phyloP scores from a whole-genome alignment of 2,797 vertebrate species.

The Hapalemur alaotrensis region DNA sequence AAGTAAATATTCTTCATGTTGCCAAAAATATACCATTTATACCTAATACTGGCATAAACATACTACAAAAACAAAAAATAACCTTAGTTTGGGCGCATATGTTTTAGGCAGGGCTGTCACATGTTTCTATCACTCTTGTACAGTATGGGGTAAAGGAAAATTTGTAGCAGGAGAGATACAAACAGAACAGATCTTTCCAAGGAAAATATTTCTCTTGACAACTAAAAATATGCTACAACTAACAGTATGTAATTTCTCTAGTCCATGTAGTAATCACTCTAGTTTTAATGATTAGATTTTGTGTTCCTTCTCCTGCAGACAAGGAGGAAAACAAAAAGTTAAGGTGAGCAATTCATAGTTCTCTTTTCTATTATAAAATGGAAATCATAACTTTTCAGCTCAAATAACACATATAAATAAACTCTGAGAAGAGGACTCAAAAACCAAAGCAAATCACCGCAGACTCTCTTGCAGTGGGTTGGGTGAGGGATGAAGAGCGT shows the following conservation, averaged over 20 bases:
- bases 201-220: background rate
- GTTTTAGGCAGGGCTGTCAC: background rate
- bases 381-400: background rate
- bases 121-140: background rate
- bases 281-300: background rate
- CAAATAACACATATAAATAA: background rate
- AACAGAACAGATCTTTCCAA: background rate
- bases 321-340: background rate
- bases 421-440: background rate
- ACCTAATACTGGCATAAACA: background rate
- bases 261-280: background rate
- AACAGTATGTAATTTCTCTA: background rate
- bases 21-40: background rate
- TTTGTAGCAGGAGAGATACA: background rate
- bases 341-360: background rate
- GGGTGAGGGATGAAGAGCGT: background rate
- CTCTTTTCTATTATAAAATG: background rate
- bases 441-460: background rate
- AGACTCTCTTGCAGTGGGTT: background rate
- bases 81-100: background rate
- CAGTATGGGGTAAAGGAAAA: background rate
- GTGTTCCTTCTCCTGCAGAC: background rate
- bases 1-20: background rate
- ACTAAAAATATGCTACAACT: background rate
- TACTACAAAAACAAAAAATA: background rate